Percentiles rank a stretch among this genome's conserved stretches.
phyloP scores from a whole-genome alignment of 2,888 invertebrate genomes.

The Phragmatobia fuliginosa region DNA sequence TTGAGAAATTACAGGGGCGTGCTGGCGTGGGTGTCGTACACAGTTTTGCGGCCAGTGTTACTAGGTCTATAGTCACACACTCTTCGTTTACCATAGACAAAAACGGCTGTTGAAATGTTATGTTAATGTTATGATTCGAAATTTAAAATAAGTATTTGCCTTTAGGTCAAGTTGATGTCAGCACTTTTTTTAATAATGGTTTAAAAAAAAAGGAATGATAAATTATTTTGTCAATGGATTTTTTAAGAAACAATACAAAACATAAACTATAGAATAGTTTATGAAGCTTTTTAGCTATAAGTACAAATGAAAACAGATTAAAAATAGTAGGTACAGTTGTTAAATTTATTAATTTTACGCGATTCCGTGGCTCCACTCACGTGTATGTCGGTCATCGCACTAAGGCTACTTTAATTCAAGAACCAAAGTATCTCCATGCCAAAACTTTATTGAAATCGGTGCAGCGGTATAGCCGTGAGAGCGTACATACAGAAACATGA shows the following conservation, averaged over 20 bases:
- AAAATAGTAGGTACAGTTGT: not conserved
- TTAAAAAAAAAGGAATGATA: not conserved
- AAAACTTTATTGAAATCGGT: too few relatives aligned
- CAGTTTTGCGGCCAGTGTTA: constrained; percentile 28
- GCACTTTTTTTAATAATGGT: not conserved
- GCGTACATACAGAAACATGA: too few relatives aligned
- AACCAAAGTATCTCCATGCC: too few relatives aligned
- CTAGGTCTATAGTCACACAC: constrained; percentile 24
- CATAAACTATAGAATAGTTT: too few relatives aligned
- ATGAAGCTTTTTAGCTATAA: not conserved
- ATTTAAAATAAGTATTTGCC: not conserved
- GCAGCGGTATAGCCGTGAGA: too few relatives aligned
- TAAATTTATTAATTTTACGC: too few relatives aligned
- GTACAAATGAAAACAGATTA: not conserved
- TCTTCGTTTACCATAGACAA: not conserved
- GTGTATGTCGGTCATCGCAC: too few relatives aligned
- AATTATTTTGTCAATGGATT: not conserved
- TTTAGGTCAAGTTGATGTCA: not conserved
- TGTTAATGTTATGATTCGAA: not conserved
- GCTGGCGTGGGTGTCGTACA: constrained; percentile 42
- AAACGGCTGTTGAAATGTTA: not conserved
- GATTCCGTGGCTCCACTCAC: too few relatives aligned
- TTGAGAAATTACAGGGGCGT: constrained; percentile 59
- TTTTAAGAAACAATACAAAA: too few relatives aligned
- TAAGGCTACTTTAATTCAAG: too few relatives aligned